phyloP scores from a whole-genome alignment of 2,888 invertebrate species.

The Lingula anatina region DNA sequence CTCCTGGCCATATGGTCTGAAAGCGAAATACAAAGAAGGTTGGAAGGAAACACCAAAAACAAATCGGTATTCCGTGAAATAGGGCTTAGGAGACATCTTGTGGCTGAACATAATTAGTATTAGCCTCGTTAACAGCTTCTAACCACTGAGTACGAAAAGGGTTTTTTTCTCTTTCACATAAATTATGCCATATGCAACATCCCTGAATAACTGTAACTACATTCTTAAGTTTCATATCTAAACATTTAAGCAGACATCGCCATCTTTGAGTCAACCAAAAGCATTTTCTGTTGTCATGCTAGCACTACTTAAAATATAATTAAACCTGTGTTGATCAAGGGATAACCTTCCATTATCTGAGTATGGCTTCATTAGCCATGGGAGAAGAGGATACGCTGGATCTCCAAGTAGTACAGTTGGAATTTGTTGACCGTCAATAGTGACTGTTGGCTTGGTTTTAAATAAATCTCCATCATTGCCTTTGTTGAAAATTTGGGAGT shows the following conservation, averaged over 20 bases:
- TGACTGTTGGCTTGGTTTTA: no score
- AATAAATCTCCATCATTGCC: conserved; percentile 2
- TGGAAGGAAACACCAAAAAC: no score
- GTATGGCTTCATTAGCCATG: conserved; percentile 6
- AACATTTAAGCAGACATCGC: conserved; percentile 3
- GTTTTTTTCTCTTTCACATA: conserved; percentile 5
- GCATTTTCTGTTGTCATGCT: conserved; percentile 5
- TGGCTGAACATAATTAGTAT: no score
- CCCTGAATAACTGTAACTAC: no score
- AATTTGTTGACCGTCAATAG: no score
- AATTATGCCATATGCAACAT: conserved; percentile 8
- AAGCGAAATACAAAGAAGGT: no score
- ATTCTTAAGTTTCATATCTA: conserved; percentile 3
- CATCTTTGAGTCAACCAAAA: conserved; percentile 7
- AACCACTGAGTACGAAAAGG: conserved; percentile 3
- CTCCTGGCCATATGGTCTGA: no score
- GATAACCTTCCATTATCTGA: background rate
- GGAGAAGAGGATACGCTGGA: conserved; percentile 7
- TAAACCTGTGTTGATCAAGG: conserved; percentile 4
- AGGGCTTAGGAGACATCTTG: no score
- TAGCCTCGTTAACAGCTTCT: no score
- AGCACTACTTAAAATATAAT: conserved; percentile 7
- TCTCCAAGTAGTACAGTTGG: conserved; percentile 5
- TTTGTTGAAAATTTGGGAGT: conserved; percentile 3
- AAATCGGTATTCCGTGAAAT: no score